Conservation (phyloP, 1,140 invertebrate species). For the Rhyzopertha dominica region DNA sequence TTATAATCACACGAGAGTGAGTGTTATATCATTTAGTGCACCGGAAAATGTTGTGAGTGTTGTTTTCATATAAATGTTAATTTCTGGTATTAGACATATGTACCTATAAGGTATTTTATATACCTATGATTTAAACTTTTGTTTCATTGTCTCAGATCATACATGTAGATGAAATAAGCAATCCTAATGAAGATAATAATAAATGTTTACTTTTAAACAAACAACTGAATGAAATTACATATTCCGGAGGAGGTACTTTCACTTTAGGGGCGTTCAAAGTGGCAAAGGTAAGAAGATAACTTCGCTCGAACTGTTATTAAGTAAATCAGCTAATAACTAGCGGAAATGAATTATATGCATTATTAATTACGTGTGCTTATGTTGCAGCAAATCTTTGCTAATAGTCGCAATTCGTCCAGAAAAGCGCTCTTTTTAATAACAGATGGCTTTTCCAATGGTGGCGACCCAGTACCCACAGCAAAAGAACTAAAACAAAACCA, state of each 20-base stretch:
- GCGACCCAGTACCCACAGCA: constrained; percentile 59
- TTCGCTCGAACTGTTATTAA: too few species aligned
- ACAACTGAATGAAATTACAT: constrained; percentile 57
- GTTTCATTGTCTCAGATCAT: constrained; percentile 42
- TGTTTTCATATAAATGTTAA: neutral
- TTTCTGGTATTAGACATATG: neutral
- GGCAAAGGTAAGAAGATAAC: constrained; percentile 52
- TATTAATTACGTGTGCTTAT: too few species aligned
- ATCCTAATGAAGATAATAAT: constrained; percentile 47
- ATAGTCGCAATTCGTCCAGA: constrained; percentile 48
- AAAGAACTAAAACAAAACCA: constrained; percentile 50
- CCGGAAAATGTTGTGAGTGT: constrained; percentile 50
- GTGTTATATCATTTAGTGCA: constrained; percentile 64
- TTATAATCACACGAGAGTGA: constrained; percentile 57
- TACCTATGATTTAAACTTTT: too few species aligned
- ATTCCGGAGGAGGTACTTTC: constrained; percentile 63
- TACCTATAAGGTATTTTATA: too few species aligned
- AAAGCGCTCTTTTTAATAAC: constrained; percentile 66
- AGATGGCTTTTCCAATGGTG: constrained; percentile 70
- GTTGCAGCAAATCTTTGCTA: constrained; percentile 54
- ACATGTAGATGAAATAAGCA: constrained; percentile 60
- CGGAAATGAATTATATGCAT: too few species aligned
- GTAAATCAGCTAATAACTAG: too few species aligned
- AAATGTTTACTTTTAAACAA: constrained; percentile 62
- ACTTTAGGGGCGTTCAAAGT: constrained; percentile 62